Conservation (phyloP, 2,113 vertebrate genomes). For the Poecile atricapillus region DNA sequence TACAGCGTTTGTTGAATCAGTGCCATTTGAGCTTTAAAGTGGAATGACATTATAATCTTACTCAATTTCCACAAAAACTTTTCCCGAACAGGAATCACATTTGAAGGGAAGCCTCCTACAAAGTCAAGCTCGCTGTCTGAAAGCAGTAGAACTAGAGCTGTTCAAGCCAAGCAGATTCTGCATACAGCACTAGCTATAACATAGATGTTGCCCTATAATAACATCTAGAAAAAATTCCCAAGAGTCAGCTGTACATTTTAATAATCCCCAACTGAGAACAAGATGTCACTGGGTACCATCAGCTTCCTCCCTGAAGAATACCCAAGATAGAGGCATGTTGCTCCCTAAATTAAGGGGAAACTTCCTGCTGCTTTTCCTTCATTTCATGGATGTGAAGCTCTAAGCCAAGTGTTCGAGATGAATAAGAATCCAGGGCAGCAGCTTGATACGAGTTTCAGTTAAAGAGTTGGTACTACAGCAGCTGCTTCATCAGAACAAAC, state of each 20-base stretch:
- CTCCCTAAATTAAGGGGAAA: not conserved
- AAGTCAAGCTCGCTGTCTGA: not conserved
- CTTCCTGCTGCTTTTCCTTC: not conserved
- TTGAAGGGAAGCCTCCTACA: not conserved
- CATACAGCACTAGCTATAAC: not conserved
- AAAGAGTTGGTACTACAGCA: not conserved
- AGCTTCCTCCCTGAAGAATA: not conserved
- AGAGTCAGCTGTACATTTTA: not conserved
- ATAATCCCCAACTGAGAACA: not conserved
- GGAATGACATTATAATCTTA: not conserved
- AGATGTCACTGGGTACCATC: not conserved
- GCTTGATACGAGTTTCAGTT: not conserved
- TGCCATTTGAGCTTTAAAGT: not conserved
- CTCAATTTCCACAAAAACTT: not conserved
- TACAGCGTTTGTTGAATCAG: not conserved
- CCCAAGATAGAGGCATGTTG: not conserved
- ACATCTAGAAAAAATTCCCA: not conserved
- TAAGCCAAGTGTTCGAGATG: not conserved
- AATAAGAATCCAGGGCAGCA: not conserved
- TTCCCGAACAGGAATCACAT: not conserved
- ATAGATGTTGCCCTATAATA: not conserved
- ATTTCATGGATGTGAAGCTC: not conserved
- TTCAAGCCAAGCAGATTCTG: not conserved
- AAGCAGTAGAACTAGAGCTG: not conserved
- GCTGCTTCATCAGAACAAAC: not conserved